A percentile compares a stretch with the other conserved stretches of the same genome.
These are phyloP conservation scores for Atherinomorus stipes DNA, from an alignment of 2,113 vertebrate species.

Conservation along the genomic window DNA sequence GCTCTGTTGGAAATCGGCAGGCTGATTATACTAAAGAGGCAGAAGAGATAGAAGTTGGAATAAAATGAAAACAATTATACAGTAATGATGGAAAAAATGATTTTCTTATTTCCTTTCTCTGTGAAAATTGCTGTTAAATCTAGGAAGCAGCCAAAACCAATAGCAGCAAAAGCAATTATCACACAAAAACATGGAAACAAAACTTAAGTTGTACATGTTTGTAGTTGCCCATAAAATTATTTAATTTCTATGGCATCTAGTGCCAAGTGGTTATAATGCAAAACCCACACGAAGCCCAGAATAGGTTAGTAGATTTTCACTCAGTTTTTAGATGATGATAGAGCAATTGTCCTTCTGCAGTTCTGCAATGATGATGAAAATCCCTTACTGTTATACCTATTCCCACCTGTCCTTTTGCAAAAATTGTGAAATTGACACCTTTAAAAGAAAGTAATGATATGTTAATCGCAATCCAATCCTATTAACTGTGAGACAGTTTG, in stretches of 20 bases:
- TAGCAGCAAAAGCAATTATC: neutral
- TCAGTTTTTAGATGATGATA: neutral
- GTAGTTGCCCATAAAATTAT: neutral
- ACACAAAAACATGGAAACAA: neutral
- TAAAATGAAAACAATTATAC: neutral
- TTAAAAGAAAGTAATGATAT: conserved; percentile 27
- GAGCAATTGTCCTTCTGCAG: conserved; percentile 5
- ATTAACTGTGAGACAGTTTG: conserved; percentile 18
- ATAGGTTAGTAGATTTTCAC: conserved; percentile 13
- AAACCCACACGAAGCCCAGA: neutral
- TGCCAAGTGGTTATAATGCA: neutral
- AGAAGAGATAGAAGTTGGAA: neutral
- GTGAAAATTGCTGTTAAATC: neutral
- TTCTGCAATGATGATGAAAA: conserved; percentile 5
- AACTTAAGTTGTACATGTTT: neutral
- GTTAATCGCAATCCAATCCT: conserved; percentile 18
- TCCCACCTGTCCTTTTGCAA: neutral
- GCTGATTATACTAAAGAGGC: neutral
- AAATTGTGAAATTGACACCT: conserved; percentile 12
- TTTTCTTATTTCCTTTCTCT: neutral
- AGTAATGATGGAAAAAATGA: neutral
- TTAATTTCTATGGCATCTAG: neutral
- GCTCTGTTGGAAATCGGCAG: neutral
- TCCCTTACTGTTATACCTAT: neutral
- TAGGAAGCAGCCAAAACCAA: neutral